Conservation (phyloP, 2,888 invertebrate genomes). For the Ypsolopha sequella region DNA sequence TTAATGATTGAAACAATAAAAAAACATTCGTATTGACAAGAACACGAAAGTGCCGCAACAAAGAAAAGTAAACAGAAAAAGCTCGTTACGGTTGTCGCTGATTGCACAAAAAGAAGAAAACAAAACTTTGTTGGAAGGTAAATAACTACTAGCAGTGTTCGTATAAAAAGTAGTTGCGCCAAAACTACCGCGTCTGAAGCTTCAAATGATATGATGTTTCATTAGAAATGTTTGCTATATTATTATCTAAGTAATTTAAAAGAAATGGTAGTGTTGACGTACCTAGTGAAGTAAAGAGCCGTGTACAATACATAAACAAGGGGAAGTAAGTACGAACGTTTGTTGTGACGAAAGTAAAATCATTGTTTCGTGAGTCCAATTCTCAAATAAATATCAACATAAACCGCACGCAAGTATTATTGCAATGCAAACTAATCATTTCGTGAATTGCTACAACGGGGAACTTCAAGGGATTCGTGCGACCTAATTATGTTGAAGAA, state of each 20-base stretch:
- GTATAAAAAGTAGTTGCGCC: background rate
- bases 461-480: conserved; percentile 27
- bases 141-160: conserved; percentile 12
- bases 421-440: background rate
- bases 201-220: background rate
- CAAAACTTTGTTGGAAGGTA: conserved; percentile 21
- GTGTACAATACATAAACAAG: too few species aligned
- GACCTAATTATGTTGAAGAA: conserved; percentile 25
- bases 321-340: too few species aligned
- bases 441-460: background rate
- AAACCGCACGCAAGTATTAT: too few species aligned
- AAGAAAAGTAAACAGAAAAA: conserved; percentile 13
- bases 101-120: conserved; percentile 25
- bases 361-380: too few species aligned
- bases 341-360: too few species aligned
- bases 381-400: too few species aligned
- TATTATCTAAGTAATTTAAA: too few species aligned
- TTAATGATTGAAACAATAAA: background rate
- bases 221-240: background rate
- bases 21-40: background rate
- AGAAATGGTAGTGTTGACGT: too few species aligned
- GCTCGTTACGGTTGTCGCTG: conserved; percentile 28
- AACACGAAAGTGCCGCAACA: background rate
- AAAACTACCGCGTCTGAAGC: too few species aligned
- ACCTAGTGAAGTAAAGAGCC: too few species aligned